Conservation (phyloP, 2,113 vertebrate genomes). For the Psammodynastes pulverulentus region DNA sequence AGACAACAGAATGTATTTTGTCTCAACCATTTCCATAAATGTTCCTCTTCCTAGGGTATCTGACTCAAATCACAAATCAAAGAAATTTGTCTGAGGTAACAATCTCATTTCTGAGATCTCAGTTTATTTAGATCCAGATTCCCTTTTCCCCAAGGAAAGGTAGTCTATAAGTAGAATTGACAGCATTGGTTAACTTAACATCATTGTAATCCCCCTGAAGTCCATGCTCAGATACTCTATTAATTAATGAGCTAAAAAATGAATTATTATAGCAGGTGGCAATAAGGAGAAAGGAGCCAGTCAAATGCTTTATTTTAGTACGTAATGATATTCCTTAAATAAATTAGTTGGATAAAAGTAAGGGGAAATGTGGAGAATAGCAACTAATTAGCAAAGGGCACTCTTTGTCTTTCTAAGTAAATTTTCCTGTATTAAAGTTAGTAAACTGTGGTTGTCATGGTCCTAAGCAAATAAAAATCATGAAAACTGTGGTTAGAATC, state of each 20-base stretch:
- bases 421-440: not conserved
- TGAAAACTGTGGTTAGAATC: not conserved
- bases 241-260: slow-evolving; percentile 81
- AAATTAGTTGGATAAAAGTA: slow-evolving; percentile 62
- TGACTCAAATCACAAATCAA: not conserved
- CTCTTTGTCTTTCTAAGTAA: fast-evolving
- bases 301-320: slow-evolving; percentile 57
- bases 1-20: not conserved
- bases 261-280: slow-evolving; percentile 72
- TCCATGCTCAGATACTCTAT: slow-evolving; percentile 68
- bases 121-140: slow-evolving; percentile 38
- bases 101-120: slow-evolving; percentile 41
- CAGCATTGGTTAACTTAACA: slow-evolving; percentile 69
- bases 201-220: slow-evolving; percentile 63
- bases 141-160: slow-evolving; percentile 67
- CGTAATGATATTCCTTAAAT: slow-evolving; percentile 71
- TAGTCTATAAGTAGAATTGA: slow-evolving; percentile 72
- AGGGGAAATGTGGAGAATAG: slow-evolving; percentile 36
- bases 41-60: fast-evolving
- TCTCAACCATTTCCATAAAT: not conserved
- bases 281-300: slow-evolving; percentile 67
- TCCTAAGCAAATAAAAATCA: not conserved
- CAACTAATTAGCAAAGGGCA: slow-evolving; percentile 44
- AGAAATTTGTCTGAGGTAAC: slow-evolving; percentile 31
- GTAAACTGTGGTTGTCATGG: not conserved